Evolutionary conservation across 1,140 invertebrate species (phyloP), one percentile per base, ranked within the genome.

Genomic region (Pomacea maculata): DNA sequence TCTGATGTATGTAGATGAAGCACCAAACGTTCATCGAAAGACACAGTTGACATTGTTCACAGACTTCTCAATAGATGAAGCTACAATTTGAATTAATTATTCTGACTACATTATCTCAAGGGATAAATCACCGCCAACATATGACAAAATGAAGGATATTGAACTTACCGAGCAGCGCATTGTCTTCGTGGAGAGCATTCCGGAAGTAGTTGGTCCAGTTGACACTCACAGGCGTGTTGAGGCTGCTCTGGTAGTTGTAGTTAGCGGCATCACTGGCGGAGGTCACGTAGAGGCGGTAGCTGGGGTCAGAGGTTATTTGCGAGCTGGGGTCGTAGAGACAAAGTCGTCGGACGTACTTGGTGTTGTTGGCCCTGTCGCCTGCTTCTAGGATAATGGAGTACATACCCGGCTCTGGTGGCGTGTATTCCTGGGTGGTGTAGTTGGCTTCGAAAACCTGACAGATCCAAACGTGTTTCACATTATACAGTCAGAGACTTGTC

Each of bases 281-380:
- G 21, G 63, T 17, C n/a, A 81, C 73, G 12, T 79, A 97, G 92
- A 87, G 96, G 95, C 78, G 95, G 95, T 92, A 96, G 94, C 89
- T 94, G 94, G 90, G n/a, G 45, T 82, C 96, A 95, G 92, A 95
- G 95, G 92, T 96, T 95, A 92, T 95, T 94, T 95, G 96, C 21
- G 81, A 83, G 15, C 45, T 61, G 19, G 34, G 21, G 55, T 85
- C 84, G 75, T 83, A 87, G 14, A 85, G 75, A 57, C 79, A 73
- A 11, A 86, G 68, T 6, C 80, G 74, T 64, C 85, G 65, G 10
- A 74, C 80, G 57, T 75, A 82, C 21, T 17, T 17, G 19, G 82
- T 79, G 74, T 86, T 86, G 55, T 84, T 84, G 21, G 82, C 85
- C 12, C 1, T 17, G 67, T 86, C 85, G 5, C 64, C 64, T 25